Conservation (phyloP, 2,888 invertebrate genomes). For the Eledone cirrhosa region DNA sequence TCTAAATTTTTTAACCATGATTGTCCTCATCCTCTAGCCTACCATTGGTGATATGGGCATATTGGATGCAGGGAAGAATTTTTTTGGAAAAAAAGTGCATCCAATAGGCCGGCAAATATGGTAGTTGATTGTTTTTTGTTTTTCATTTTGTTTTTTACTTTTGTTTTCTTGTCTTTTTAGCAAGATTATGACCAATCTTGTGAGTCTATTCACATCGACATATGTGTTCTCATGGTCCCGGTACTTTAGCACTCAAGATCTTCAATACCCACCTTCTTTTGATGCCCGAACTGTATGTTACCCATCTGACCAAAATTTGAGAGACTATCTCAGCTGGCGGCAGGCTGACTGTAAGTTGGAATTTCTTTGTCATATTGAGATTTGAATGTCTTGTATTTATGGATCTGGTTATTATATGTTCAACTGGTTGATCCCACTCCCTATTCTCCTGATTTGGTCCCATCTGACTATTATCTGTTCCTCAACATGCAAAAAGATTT, state of each 20-base stretch:
- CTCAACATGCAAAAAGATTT: too few species aligned
- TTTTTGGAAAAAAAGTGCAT: too few species aligned
- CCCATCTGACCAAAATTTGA: constrained; percentile 84
- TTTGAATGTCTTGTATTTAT: too few species aligned
- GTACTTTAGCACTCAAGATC: constrained; percentile 76
- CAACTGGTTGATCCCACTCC: too few species aligned
- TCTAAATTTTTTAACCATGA: too few species aligned
- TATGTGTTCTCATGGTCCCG: constrained; percentile 87
- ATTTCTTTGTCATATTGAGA: too few species aligned
- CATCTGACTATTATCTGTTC: too few species aligned
- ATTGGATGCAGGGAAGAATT: neutral
- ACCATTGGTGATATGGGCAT: too few species aligned
- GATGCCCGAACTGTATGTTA: constrained; percentile 89
- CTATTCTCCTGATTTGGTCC: too few species aligned
- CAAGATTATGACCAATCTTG: constrained; percentile 86
- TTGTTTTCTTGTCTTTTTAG: constrained; percentile 64
- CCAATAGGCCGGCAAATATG: too few species aligned
- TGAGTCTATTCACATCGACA: constrained; percentile 86
- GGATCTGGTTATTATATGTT: too few species aligned
- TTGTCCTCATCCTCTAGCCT: too few species aligned
- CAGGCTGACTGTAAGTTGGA: constrained; percentile 64
- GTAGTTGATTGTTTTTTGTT: neutral
- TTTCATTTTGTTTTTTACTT: constrained; percentile 12
- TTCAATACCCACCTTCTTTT: constrained; percentile 91
- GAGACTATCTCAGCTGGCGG: constrained; percentile 67